Evolutionary conservation across 2,888 invertebrate genomes (phyloP).

Genomic region (Macroteleia sp.): DNA sequence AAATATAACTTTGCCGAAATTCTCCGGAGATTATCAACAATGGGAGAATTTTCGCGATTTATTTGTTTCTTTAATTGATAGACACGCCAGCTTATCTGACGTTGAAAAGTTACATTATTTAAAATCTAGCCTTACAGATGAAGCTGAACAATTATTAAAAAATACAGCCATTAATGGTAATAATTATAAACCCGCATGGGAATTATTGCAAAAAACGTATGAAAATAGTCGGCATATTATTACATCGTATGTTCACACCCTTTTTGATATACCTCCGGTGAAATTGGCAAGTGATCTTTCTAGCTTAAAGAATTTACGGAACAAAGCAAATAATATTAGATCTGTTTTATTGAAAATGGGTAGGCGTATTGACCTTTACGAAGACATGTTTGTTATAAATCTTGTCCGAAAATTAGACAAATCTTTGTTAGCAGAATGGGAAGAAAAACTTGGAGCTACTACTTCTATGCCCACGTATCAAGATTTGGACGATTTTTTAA

Average conservation of each 20-base stretch:
- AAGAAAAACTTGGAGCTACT: no score
- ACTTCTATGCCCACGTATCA: no score
- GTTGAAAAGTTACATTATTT: not conserved
- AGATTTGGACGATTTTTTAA: no score
- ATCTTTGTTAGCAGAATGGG: no score
- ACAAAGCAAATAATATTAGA: not conserved
- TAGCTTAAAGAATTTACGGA: not conserved
- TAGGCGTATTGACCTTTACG: not conserved
- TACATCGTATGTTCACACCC: not conserved
- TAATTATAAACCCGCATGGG: slow-evolving; percentile 10
- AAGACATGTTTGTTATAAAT: not conserved
- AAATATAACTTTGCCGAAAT: no score
- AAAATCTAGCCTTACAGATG: not conserved
- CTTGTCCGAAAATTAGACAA: not conserved
- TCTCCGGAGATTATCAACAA: no score
- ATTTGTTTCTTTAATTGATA: no score
- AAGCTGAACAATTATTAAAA: not conserved
- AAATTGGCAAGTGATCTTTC: not conserved
- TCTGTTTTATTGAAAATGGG: not conserved
- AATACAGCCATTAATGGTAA: not conserved
- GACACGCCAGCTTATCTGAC: no score
- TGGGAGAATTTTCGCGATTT: no score
- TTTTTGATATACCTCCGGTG: not conserved
- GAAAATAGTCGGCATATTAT: not conserved
- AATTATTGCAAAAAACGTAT: not conserved